phyloP scores from a whole-genome alignment of 2,888 invertebrate species.

The Plutella xylostella region DNA sequence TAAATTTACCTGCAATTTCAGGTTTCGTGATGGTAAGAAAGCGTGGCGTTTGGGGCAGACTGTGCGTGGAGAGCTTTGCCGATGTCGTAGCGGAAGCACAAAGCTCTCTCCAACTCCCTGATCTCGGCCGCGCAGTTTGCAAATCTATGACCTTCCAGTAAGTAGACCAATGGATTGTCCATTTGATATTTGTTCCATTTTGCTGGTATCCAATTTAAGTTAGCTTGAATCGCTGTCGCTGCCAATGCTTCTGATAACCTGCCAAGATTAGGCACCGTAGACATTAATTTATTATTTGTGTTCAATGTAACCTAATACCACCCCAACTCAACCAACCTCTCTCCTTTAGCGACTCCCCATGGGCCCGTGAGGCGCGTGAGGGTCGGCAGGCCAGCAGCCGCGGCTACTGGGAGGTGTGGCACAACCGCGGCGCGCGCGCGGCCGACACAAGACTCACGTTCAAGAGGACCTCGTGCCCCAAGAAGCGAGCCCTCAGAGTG shows the following conservation, averaged over 20 bases:
- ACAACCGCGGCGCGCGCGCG: slow-evolving; percentile 59
- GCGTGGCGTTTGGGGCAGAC: slow-evolving; percentile 81
- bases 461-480: slow-evolving; percentile 71
- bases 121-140: slow-evolving; percentile 81
- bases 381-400: slow-evolving; percentile 40
- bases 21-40: slow-evolving; percentile 81
- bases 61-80: slow-evolving; percentile 77
- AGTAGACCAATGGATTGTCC: too few relatives aligned
- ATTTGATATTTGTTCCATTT: too few relatives aligned
- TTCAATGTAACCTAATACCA: too few relatives aligned
- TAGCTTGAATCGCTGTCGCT: too few relatives aligned
- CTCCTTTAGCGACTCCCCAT: slow-evolving; percentile 39
- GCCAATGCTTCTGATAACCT: too few relatives aligned
- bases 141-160: slow-evolving; percentile 82
- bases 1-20: slow-evolving; percentile 20
- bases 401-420: slow-evolving; percentile 73
- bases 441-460: slow-evolving; percentile 75
- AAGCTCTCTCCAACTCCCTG: slow-evolving; percentile 73
- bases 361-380: slow-evolving; percentile 54
- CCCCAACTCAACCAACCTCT: background rate
- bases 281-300: too few relatives aligned
- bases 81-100: slow-evolving; percentile 69
- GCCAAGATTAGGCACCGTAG: too few relatives aligned
- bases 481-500: slow-evolving; percentile 74
- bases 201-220: too few relatives aligned